Percentiles rank a stretch among this genome's conserved stretches.
Conservation (phyloP, 2,888 invertebrate species). For the Sinohyriopsis cumingii region DNA sequence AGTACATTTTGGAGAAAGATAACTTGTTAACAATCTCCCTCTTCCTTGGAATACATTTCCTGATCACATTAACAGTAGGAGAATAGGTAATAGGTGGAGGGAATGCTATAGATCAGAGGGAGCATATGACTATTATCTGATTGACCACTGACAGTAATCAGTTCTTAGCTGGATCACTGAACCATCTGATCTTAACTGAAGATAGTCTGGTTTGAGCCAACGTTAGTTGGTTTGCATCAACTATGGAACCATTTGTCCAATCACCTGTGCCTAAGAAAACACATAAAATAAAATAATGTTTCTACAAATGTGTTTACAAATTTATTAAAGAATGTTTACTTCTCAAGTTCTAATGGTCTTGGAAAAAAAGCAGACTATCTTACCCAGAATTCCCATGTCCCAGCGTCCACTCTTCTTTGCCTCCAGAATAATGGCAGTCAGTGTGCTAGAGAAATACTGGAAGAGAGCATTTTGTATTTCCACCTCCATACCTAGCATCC, state of each 20-base stretch:
- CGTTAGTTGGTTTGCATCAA: background rate
- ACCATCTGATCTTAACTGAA: background rate
- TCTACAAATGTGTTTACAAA: no score
- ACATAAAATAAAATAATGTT: background rate
- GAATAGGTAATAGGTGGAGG: no score
- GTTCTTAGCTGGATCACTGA: no score
- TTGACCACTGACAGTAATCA: no score
- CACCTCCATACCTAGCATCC: conserved; percentile 96
- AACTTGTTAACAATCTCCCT: no score
- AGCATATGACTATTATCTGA: no score
- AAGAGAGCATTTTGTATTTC: conserved; percentile 96
- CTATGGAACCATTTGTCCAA: background rate
- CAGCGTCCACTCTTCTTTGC: conserved; percentile 95
- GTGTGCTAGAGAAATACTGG: conserved; percentile 96
- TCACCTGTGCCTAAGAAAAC: background rate
- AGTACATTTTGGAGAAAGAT: no score
- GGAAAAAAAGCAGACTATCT: conserved; percentile 14
- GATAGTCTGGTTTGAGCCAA: no score
- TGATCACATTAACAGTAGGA: no score
- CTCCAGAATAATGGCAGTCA: conserved; percentile 91
- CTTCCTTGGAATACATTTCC: no score
- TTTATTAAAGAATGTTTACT: background rate
- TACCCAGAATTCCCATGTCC: conserved; percentile 90
- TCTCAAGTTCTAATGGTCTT: background rate
- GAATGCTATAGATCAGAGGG: no score